Percentiles rank a stretch among this genome's conserved stretches.
Evolutionary conservation across 2,797 vertebrate genomes (phyloP).

Genomic region (Anolis apletophallus): DNA sequence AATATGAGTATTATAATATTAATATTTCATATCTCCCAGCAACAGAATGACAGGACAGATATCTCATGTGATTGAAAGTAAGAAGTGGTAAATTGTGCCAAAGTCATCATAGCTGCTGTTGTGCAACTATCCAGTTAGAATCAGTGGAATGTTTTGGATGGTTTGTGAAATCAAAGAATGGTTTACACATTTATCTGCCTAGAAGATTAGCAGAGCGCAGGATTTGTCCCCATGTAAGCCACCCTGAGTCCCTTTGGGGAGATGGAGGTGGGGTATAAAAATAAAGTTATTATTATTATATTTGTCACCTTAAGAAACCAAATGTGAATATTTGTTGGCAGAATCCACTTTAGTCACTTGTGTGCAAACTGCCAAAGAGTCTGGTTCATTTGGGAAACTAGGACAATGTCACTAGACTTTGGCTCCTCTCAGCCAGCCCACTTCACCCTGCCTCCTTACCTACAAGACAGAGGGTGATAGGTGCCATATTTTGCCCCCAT

Average conservation of each 20-base stretch:
- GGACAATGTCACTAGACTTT: neutral
- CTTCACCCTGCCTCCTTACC: neutral
- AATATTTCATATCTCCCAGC: too few relatives aligned
- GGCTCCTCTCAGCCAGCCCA: neutral
- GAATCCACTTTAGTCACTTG: constrained; percentile 43
- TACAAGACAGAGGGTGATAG: neutral
- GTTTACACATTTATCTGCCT: constrained; percentile 51
- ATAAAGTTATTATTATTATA: too few relatives aligned
- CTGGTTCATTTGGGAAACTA: neutral
- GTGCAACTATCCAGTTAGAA: constrained; percentile 24
- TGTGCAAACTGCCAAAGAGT: constrained; percentile 5
- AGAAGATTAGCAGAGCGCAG: constrained; percentile 67
- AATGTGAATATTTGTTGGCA: constrained; percentile 60
- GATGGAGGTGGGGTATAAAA: too few relatives aligned
- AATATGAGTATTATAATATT: neutral
- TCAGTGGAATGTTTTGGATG: constrained; percentile 64
- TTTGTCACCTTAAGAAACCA: constrained; percentile 7
- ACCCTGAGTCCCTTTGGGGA: too few relatives aligned
- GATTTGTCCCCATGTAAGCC: constrained; percentile 43
- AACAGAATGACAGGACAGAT: too few relatives aligned
- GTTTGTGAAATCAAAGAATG: constrained; percentile 63
- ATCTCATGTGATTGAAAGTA: too few relatives aligned
- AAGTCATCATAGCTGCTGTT: too few relatives aligned
- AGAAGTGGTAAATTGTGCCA: too few relatives aligned
- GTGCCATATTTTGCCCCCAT: too few relatives aligned